A percentile compares a stretch with the other conserved stretches of the same genome.
These are phyloP conservation scores for Rotaria magnacalcarata DNA, from an alignment of 2,888 invertebrate genomes.

Conservation along the genomic window DNA sequence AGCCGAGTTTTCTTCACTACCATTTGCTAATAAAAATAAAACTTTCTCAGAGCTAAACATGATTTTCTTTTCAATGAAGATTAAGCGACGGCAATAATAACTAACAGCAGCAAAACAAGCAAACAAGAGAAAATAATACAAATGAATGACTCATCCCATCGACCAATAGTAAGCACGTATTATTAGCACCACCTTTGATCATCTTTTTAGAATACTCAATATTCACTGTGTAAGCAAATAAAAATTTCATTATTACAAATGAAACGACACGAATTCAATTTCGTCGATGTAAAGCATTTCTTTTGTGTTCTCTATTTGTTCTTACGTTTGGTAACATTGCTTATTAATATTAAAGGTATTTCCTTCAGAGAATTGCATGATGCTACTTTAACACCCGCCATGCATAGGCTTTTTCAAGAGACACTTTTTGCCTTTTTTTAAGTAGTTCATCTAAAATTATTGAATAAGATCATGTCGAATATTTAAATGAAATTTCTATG, in stretches of 20 bases:
- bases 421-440: no score
- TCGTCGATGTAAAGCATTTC: no score
- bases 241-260: background rate
- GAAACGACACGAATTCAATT: background rate
- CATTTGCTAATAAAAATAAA: slow-evolving; percentile 36
- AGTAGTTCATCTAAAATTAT: no score
- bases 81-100: background rate
- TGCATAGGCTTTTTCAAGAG: no score
- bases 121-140: background rate
- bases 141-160: background rate
- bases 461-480: no score
- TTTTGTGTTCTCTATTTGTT: no score
- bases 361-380: no score
- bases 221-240: background rate
- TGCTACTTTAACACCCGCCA: no score
- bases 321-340: no score
- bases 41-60: slow-evolving; percentile 15
- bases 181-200: background rate
- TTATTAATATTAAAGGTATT: no score
- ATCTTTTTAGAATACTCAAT: background rate
- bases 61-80: background rate
- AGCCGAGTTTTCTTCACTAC: slow-evolving; percentile 41
- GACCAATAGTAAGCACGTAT: background rate
- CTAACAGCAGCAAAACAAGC: background rate
- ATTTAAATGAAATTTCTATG: no score